Conservation (phyloP, 2,113 vertebrate genomes). For the Apodemus speciosus region DNA sequence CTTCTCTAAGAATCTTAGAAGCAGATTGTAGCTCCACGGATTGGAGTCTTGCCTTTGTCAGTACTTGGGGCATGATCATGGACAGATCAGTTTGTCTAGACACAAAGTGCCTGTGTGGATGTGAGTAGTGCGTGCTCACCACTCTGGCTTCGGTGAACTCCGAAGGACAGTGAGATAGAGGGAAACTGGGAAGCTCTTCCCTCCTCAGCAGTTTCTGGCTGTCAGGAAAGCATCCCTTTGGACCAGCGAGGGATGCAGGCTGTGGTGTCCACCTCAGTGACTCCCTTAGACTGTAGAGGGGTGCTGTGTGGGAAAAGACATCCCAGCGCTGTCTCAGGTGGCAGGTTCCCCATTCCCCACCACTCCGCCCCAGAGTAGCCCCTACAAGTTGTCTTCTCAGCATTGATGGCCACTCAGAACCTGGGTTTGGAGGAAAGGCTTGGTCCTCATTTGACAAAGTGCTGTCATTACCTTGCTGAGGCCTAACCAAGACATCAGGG, state of each 20-base stretch:
- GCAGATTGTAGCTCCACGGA: neutral
- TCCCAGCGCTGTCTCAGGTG: no score
- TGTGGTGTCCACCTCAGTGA: neutral
- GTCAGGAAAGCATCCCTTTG: neutral
- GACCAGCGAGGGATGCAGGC: neutral
- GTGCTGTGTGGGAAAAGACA: neutral
- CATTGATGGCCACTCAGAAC: neutral
- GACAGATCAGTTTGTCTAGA: neutral
- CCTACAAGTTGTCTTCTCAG: neutral
- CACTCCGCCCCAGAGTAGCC: neutral
- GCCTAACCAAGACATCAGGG: neutral
- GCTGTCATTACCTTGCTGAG: neutral
- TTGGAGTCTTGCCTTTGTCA: neutral
- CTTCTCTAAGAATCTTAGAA: neutral
- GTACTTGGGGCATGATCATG: neutral
- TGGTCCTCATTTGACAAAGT: neutral
- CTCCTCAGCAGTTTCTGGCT: neutral
- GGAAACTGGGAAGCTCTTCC: neutral
- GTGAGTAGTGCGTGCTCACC: neutral
- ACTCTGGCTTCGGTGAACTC: rapidly evolving
- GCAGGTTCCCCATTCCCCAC: neutral
- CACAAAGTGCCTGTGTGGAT: neutral
- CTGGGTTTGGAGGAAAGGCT: neutral
- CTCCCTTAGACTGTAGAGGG: rapidly evolving
- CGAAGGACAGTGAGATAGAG: neutral